phyloP scores from a whole-genome alignment of 2,888 invertebrate genomes.

The Lumbricus terrestris region DNA sequence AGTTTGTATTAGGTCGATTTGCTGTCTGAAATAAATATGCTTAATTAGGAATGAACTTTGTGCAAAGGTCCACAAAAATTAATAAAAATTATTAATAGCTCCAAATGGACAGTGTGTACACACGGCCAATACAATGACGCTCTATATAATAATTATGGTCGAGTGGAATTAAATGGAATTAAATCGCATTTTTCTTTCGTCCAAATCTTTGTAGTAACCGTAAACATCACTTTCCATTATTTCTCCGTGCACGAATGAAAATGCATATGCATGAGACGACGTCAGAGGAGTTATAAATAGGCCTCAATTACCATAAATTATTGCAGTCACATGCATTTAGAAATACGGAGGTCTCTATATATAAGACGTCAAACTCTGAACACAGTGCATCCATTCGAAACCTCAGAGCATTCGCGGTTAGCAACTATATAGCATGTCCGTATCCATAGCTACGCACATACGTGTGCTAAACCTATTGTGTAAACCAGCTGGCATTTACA shows the following conservation, averaged over 20 bases:
- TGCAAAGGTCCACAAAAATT: neutral
- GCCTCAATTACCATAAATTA: no score
- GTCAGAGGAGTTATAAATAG: no score
- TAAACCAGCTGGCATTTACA: neutral
- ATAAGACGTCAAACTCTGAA: neutral
- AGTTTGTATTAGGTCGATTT: no score
- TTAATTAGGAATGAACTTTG: no score
- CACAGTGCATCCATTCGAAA: neutral
- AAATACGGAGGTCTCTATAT: no score
- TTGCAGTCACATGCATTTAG: neutral
- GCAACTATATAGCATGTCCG: no score
- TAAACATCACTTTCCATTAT: neutral
- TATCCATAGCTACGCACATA: neutral
- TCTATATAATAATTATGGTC: no score
- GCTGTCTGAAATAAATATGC: no score
- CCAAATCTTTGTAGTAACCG: neutral
- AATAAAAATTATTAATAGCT: neutral
- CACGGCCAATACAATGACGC: neutral
- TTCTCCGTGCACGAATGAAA: neutral
- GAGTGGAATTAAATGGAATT: no score
- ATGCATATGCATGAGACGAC: neutral
- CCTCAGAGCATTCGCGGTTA: neutral
- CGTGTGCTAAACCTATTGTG: neutral
- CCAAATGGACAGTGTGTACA: neutral
- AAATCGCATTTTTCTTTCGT: neutral